phyloP scores from a whole-genome alignment of 64 coral and sea anemone genomes.

The Actinia equina region DNA sequence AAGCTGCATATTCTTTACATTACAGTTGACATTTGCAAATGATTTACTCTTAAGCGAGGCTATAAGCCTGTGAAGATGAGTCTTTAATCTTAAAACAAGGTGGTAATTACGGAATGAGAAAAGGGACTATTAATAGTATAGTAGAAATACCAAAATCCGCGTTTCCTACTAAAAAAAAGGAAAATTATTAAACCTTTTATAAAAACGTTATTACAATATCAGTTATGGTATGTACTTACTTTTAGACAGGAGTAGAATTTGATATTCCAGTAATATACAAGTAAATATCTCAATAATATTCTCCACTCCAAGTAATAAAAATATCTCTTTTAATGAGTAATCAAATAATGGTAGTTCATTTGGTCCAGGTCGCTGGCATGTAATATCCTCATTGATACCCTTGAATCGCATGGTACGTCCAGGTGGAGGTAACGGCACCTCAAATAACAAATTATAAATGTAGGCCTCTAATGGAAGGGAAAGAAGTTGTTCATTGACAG shows the following conservation, averaged over 20 bases:
- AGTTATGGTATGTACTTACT: conserved; percentile 53
- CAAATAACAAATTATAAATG: conserved; percentile 94
- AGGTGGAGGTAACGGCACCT: conserved; percentile 88
- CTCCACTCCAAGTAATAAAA: conserved; percentile 75
- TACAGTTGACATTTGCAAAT: too few species aligned
- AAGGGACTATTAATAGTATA: too few species aligned
- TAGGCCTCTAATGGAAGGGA: conserved; percentile 81
- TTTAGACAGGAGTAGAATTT: conserved; percentile 81
- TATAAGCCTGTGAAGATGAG: too few species aligned
- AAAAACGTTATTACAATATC: too few species aligned
- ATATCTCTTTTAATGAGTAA: conserved; percentile 84
- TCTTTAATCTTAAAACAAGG: too few species aligned
- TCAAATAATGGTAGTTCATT: conserved; percentile 99
- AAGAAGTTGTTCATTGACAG: conserved; percentile 46
- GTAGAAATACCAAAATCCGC: too few species aligned
- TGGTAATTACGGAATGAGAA: too few species aligned
- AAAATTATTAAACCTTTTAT: too few species aligned
- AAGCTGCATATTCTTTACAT: too few species aligned
- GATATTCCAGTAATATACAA: conserved; percentile 89
- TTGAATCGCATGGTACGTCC: conserved; percentile 94
- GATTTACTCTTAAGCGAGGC: too few species aligned
- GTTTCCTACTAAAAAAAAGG: too few species aligned
- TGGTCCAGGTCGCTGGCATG: conserved; percentile 82
- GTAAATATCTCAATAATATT: conserved; percentile 86
- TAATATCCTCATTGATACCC: conserved; percentile 58